These are phyloP conservation scores for Arnoldichthys spilopterus DNA, from an alignment of 2,797 vertebrate species.

Conservation along the genomic window DNA sequence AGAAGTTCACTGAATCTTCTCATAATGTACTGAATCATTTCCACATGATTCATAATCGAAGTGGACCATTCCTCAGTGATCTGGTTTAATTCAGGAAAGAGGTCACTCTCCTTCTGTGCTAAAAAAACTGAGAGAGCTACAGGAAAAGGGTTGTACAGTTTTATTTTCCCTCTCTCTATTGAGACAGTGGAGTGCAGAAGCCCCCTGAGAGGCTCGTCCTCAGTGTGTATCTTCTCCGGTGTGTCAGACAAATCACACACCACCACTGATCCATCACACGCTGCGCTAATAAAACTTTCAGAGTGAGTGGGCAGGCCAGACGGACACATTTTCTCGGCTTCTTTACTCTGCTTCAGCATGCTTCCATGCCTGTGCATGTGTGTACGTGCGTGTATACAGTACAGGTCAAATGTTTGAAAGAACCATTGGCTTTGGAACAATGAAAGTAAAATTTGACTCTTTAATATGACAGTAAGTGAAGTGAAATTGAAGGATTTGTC, in stretches of 20 bases:
- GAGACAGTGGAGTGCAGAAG: constrained; percentile 33
- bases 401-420: neutral
- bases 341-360: constrained; percentile 25
- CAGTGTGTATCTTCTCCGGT: constrained; percentile 37
- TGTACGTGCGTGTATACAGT: neutral
- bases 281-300: constrained; percentile 59
- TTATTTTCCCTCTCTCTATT: constrained; percentile 7
- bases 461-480: too few species aligned
- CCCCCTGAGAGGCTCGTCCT: constrained; percentile 45
- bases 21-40: neutral
- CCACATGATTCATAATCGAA: neutral
- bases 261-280: constrained; percentile 56
- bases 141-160: constrained; percentile 10
- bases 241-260: constrained; percentile 55
- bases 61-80: constrained; percentile 12
- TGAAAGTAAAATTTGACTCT: too few species aligned
- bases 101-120: constrained; percentile 23
- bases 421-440: neutral
- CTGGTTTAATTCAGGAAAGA: constrained; percentile 16
- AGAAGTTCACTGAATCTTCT: neutral
- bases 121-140: neutral
- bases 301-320: constrained; percentile 35
- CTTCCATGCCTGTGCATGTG: neutral
- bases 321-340: constrained; percentile 32
- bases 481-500: too few species aligned